These are phyloP conservation scores for Epinotia demarniana DNA, from an alignment of 2,888 invertebrate species.

Conservation along the genomic window DNA sequence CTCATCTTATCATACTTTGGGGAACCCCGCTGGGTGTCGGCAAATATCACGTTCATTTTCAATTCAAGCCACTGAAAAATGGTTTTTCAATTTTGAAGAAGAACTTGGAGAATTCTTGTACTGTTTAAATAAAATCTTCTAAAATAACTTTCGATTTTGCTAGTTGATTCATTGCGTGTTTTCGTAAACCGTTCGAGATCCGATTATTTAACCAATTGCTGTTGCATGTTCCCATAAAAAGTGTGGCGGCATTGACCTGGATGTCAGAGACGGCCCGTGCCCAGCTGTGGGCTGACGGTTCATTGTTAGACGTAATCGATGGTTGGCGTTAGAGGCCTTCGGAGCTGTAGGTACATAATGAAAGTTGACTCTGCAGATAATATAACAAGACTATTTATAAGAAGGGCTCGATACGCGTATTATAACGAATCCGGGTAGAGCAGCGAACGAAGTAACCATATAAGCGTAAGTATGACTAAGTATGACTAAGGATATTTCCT, in stretches of 20 bases:
- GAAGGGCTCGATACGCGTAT: no score
- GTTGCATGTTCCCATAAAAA: slow-evolving; percentile 17
- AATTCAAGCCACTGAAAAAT: not conserved
- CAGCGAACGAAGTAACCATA: no score
- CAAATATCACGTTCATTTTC: no score
- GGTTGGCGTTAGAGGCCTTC: not conserved
- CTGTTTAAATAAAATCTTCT: no score
- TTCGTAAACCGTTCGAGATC: not conserved
- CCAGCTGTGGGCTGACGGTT: slow-evolving; percentile 7
- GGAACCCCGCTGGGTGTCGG: no score
- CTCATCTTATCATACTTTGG: no score
- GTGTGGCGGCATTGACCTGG: slow-evolving; percentile 33
- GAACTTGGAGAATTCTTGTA: no score
- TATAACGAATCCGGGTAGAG: no score
- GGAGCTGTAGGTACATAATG: not conserved
- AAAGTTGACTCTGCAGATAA: not conserved
- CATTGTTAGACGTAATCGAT: slow-evolving; percentile 22
- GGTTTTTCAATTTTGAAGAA: no score
- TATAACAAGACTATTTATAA: not conserved
- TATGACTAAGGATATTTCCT: no score
- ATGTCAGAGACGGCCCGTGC: slow-evolving; percentile 14
- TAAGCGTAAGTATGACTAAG: no score
- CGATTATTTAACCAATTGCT: slow-evolving; percentile 17
- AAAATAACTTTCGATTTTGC: not conserved
- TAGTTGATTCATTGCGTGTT: slow-evolving; percentile 10